phyloP scores from a whole-genome alignment of 2,113 vertebrate species.

The Conger conger region DNA sequence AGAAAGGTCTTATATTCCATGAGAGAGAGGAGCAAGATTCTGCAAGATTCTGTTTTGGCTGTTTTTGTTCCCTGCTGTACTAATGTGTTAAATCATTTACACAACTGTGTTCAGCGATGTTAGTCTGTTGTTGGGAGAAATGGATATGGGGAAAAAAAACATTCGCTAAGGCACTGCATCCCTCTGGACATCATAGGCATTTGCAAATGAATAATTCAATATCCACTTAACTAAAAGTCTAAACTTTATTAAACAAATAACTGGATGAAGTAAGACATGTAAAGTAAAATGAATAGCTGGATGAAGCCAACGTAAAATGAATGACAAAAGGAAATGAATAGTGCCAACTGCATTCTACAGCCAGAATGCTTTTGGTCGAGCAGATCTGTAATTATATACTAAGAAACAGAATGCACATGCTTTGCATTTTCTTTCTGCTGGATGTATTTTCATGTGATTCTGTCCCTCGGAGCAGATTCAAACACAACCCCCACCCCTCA shows the following conservation, averaged over 20 bases:
- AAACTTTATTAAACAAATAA: conserved; percentile 13
- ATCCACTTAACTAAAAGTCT: conserved; percentile 36
- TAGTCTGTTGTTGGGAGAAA: conserved; percentile 21
- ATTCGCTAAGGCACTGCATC: conserved; percentile 31
- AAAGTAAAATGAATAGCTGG: conserved; percentile 33
- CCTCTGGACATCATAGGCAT: conserved; percentile 36
- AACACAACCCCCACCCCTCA: neutral
- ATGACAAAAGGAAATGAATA: neutral
- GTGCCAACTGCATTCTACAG: neutral
- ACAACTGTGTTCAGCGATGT: neutral
- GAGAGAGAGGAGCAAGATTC: too few species aligned
- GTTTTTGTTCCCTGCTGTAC: neutral
- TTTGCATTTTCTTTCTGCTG: neutral
- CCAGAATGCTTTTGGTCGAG: conserved; percentile 8
- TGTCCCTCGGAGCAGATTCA: neutral
- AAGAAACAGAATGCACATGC: conserved; percentile 4
- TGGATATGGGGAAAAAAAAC: conserved; percentile 33
- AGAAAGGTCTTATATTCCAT: too few species aligned
- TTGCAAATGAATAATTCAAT: conserved; percentile 50
- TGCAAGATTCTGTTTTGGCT: neutral
- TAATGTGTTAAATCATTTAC: conserved; percentile 22
- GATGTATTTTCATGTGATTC: neutral
- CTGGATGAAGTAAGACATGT: too few species aligned
- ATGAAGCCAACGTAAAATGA: neutral
- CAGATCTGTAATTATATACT: neutral